A percentile compares a stretch with the other conserved stretches of the same genome.
Conservation (phyloP, 2,797 vertebrate species). For the Choloepus didactylus region DNA sequence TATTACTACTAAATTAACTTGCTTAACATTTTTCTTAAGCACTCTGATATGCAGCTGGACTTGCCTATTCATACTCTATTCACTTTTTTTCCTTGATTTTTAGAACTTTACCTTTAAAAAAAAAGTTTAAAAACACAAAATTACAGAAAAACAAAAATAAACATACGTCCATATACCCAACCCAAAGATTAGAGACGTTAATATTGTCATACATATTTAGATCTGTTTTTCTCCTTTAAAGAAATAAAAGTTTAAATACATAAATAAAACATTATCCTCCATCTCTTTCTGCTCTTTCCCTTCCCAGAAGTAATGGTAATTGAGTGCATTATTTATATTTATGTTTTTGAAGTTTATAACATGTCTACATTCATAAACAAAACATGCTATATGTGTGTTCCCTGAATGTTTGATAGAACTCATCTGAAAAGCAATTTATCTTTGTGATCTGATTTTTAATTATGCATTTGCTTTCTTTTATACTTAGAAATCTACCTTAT, state of each 20-base stretch:
- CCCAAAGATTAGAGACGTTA: not conserved
- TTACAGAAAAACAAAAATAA: not conserved
- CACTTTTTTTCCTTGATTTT: not conserved
- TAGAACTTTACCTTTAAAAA: not conserved
- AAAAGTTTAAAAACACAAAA: not conserved
- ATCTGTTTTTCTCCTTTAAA: not conserved
- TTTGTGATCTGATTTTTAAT: not conserved
- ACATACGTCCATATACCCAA: not conserved
- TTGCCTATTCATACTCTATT: not conserved
- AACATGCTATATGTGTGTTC: not conserved
- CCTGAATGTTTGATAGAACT: not conserved
- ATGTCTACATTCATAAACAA: not conserved
- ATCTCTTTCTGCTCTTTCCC: not conserved
- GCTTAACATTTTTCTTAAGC: not conserved
- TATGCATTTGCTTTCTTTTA: not conserved
- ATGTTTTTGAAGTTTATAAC: not conserved
- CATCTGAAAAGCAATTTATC: not conserved
- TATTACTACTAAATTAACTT: not conserved
- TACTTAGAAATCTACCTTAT: not conserved
- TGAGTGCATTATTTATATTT: not conserved
- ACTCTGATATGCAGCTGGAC: not conserved
- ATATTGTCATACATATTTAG: not conserved
- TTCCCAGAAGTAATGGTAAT: not conserved
- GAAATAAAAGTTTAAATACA: not conserved
- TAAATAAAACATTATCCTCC: not conserved